A percentile compares a stretch with the other conserved stretches of the same genome.
These are phyloP conservation scores for Philereme transversata DNA, from an alignment of 2,888 invertebrate species.

Conservation along the genomic window DNA sequence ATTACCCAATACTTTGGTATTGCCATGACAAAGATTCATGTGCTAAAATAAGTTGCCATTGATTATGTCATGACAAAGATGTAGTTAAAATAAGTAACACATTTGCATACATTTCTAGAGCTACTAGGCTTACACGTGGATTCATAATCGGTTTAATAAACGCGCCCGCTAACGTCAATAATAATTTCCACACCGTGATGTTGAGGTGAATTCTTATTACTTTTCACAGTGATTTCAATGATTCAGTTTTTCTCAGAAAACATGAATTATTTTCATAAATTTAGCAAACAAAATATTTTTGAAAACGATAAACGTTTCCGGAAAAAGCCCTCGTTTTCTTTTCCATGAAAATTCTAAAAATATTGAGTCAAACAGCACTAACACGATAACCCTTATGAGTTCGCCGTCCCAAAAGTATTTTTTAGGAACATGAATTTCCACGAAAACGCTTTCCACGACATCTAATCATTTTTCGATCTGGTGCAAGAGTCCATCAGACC, in stretches of 20 bases:
- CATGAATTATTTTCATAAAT: no score
- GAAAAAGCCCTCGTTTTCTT: not conserved
- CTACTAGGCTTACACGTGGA: conserved; percentile 8
- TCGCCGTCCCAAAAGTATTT: conserved; percentile 13
- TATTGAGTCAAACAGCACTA: not conserved
- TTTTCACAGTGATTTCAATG: no score
- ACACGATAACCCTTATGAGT: conserved; percentile 5
- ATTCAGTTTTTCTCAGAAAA: no score
- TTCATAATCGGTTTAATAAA: no score
- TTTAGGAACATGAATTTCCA: conserved; percentile 13
- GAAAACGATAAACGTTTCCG: not conserved
- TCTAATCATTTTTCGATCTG: conserved; percentile 34
- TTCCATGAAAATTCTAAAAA: conserved; percentile 13
- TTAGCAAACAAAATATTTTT: not conserved
- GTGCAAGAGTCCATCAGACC: conserved; percentile 39
- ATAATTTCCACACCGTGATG: no score
- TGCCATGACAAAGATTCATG: conserved; percentile 20
- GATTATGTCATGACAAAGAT: no score
- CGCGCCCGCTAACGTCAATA: conserved; percentile 4
- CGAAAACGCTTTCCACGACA: conserved; percentile 21
- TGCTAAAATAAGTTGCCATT: no score
- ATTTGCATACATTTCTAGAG: conserved; percentile 31
- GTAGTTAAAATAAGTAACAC: conserved; percentile 2
- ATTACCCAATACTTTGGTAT: conserved; percentile 11
- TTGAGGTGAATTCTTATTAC: no score